phyloP scores from a whole-genome alignment of 2,888 invertebrate species.

The Eupelmus urozonus region DNA sequence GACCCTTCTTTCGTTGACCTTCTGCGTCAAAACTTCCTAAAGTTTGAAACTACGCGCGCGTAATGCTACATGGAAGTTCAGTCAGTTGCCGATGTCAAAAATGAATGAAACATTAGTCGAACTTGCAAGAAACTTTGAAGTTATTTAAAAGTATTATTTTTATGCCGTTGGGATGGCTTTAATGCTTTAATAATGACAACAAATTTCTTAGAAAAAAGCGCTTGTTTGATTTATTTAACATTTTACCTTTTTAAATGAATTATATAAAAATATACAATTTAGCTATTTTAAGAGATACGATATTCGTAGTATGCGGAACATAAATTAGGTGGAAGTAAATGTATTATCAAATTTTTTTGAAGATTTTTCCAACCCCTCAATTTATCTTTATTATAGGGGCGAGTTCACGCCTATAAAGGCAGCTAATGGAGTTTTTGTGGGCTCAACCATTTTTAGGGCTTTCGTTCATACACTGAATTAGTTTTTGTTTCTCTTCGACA shows the following conservation, averaged over 20 bases:
- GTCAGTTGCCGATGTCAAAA: constrained; percentile 22
- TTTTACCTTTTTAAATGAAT: background rate
- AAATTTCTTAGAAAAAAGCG: background rate
- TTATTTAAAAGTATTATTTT: constrained; percentile 9
- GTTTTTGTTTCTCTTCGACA: no score
- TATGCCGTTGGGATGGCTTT: background rate
- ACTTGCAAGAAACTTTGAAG: constrained; percentile 11
- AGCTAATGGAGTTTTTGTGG: no score
- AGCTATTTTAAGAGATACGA: no score
- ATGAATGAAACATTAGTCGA: constrained; percentile 28
- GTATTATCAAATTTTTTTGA: no score
- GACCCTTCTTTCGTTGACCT: constrained; percentile 18
- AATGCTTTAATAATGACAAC: background rate
- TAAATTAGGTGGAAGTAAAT: no score
- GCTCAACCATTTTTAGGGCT: no score
- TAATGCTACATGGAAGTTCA: constrained; percentile 24
- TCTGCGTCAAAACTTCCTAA: constrained; percentile 36
- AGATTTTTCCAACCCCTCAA: no score
- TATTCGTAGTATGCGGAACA: no score
- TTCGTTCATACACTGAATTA: no score
- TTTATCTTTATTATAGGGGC: no score
- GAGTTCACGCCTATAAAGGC: no score
- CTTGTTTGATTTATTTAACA: background rate
- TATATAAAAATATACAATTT: no score
- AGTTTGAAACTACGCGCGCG: constrained; percentile 25